A percentile compares a stretch with the other conserved stretches of the same genome.
These are phyloP conservation scores for Xiphophorus couchianus DNA, from an alignment of 2,113 vertebrate species.

Conservation along the genomic window DNA sequence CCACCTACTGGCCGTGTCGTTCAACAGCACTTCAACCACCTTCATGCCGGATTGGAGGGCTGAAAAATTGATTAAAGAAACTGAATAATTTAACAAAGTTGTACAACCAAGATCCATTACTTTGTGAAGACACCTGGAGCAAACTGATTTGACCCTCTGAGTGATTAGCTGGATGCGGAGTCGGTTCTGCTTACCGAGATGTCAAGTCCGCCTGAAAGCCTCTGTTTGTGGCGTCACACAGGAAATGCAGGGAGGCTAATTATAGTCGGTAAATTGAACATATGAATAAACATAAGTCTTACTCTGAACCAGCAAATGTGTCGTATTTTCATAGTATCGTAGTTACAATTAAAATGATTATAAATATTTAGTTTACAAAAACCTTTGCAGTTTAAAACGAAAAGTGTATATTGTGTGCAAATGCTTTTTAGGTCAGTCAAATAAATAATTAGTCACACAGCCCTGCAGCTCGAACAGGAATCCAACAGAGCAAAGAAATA, in stretches of 20 bases:
- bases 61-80: constrained; percentile 13
- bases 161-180: constrained; percentile 29
- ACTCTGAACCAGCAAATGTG: not conserved
- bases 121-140: not conserved
- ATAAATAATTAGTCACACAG: not conserved
- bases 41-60: constrained; percentile 7
- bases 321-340: not conserved
- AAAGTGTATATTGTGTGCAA: not conserved
- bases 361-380: not conserved
- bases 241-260: constrained; percentile 43
- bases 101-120: not conserved
- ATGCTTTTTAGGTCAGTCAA: not conserved
- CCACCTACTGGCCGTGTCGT: constrained; percentile 52
- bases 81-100: constrained; percentile 17
- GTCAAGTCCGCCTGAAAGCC: constrained; percentile 27
- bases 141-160: constrained; percentile 30
- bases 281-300: not conserved
- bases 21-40: constrained; percentile 19
- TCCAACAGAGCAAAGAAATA: not conserved
- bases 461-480: too few relatives aligned
- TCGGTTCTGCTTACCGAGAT: constrained; percentile 56
- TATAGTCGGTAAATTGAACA: constrained; percentile 27
- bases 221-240: constrained; percentile 34
- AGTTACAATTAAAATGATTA: too few relatives aligned
- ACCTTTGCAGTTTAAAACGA: not conserved